Evolutionary conservation across 1,140 invertebrate species (phyloP).

Genomic region (Drosophila suzukii): DNA sequence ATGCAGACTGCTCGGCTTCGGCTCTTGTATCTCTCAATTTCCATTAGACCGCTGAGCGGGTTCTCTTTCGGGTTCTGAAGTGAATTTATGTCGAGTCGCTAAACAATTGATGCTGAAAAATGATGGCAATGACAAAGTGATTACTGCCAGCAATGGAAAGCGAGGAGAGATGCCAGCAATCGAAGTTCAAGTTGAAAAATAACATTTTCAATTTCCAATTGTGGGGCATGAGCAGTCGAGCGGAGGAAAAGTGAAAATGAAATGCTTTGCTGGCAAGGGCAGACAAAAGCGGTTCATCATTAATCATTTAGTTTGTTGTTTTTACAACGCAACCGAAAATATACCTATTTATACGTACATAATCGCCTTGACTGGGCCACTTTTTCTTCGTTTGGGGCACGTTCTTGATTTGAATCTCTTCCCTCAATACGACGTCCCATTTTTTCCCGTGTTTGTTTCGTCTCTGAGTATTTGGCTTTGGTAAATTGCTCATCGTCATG

Average conservation of each 20-base stretch:
- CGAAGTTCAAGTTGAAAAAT: conserved; percentile 72
- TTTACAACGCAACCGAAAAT: conserved; percentile 53
- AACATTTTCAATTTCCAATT: conserved; percentile 67
- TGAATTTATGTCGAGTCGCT: conserved; percentile 68
- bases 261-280: conserved; percentile 38
- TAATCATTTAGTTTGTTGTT: conserved; percentile 80
- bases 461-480: conserved; percentile 60
- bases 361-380: conserved; percentile 47
- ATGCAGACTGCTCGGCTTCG: conserved; percentile 11
- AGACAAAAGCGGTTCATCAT: conserved; percentile 68
- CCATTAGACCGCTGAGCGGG: conserved; percentile 55
- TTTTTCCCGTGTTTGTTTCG: conserved; percentile 16
- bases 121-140: conserved; percentile 82
- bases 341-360: conserved; percentile 57
- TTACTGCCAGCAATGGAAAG: conserved; percentile 50
- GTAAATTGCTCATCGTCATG: conserved; percentile 81
- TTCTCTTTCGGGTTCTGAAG: conserved; percentile 37
- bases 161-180: conserved; percentile 47
- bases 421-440: neutral
- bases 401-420: conserved; percentile 79
- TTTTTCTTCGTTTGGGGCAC: conserved; percentile 54
- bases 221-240: conserved; percentile 22
- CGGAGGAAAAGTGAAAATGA: conserved; percentile 66
- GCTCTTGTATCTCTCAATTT: conserved; percentile 68
- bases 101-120: conserved; percentile 79